Evolutionary conservation across 1,140 invertebrate genomes (phyloP).

Genomic region (Bombus impatiens): DNA sequence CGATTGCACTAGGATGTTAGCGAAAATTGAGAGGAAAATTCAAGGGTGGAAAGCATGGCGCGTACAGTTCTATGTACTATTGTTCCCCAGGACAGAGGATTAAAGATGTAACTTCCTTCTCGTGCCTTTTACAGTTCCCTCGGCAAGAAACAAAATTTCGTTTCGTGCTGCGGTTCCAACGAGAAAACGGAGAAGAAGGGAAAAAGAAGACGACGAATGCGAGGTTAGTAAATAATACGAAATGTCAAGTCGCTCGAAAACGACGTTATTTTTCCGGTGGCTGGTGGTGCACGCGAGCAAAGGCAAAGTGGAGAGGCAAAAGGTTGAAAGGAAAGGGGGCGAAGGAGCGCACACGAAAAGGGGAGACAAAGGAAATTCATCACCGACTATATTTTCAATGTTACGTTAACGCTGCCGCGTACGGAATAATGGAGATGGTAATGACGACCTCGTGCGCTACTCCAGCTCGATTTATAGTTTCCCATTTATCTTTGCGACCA

Average conservation of each 20-base stretch:
- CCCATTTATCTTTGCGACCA: neutral
- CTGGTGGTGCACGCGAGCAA: neutral
- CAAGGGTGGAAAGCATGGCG: no score
- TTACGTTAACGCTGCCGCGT: conserved; percentile 29
- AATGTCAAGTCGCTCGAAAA: conserved; percentile 9
- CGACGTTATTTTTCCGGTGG: conserved; percentile 38
- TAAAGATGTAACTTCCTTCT: conserved; percentile 28
- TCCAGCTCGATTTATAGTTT: conserved; percentile 29
- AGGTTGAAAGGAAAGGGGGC: neutral
- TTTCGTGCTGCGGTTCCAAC: neutral
- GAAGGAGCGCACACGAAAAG: neutral
- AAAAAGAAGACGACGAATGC: no score
- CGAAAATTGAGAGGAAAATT: neutral
- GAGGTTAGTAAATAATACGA: conserved; percentile 39
- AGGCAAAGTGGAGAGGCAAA: neutral
- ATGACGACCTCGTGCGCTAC: neutral
- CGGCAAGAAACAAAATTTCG: conserved; percentile 15
- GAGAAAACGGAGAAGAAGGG: neutral
- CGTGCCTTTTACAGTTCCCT: neutral
- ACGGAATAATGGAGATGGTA: conserved; percentile 26
- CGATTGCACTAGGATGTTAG: neutral
- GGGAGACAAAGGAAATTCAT: conserved; percentile 45
- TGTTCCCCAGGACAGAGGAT: conserved; percentile 12
- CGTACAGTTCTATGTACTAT: neutral
- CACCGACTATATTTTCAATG: conserved; percentile 41